Percentiles rank a stretch among this genome's conserved stretches.
These are phyloP conservation scores for Papilio machaon DNA, from an alignment of 1,140 invertebrate species.

Conservation along the genomic window DNA sequence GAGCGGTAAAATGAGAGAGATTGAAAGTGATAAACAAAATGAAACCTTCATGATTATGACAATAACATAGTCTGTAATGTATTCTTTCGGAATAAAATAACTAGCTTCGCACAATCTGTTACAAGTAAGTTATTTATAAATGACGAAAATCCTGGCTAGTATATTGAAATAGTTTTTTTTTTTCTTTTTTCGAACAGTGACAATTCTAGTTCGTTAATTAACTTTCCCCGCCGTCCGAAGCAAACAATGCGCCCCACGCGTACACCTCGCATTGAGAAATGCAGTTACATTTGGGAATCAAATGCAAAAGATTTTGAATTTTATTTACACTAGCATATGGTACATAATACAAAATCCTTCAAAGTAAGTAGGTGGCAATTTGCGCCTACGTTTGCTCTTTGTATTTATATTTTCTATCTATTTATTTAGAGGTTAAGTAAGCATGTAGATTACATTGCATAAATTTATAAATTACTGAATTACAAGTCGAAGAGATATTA, in stretches of 20 bases:
- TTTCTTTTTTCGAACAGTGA: too few relatives aligned
- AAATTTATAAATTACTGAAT: too few relatives aligned
- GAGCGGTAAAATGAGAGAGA: too few relatives aligned
- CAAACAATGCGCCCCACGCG: background rate
- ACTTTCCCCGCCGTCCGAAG: background rate
- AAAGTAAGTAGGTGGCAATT: background rate
- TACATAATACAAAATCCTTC: background rate
- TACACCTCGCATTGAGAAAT: conserved; percentile 10
- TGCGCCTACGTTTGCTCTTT: background rate
- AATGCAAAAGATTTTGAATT: background rate
- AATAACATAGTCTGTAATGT: too few relatives aligned
- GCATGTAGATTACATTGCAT: background rate
- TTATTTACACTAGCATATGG: background rate
- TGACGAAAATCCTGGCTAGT: background rate
- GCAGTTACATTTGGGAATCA: background rate
- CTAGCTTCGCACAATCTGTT: too few relatives aligned
- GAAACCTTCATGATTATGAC: too few relatives aligned
- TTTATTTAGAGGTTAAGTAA: too few relatives aligned
- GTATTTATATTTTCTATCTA: background rate
- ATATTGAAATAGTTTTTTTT: background rate
- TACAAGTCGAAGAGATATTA: too few relatives aligned
- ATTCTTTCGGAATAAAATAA: too few relatives aligned
- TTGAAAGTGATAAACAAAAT: too few relatives aligned
- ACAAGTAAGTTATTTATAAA: background rate
- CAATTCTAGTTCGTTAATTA: conserved; percentile 8